A percentile compares a stretch with the other conserved stretches of the same genome.
Conservation (phyloP, 2,888 invertebrate genomes). For the Chrysolina haemoptera region DNA sequence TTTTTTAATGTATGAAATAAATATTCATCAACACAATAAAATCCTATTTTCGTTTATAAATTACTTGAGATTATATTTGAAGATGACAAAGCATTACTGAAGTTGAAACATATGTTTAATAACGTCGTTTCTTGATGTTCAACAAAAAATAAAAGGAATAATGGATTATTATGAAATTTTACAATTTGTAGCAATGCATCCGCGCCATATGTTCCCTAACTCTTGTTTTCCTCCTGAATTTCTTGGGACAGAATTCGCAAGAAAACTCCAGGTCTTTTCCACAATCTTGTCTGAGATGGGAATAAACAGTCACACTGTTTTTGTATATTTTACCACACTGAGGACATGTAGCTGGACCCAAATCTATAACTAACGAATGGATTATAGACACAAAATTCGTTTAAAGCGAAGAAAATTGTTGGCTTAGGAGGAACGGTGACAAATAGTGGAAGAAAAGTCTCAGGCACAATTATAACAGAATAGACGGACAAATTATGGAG, state of each 20-base stretch:
- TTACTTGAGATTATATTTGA: no score
- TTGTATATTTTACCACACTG: constrained; percentile 46
- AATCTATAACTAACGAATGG: constrained; percentile 4
- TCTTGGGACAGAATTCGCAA: constrained; percentile 50
- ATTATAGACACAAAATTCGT: neutral
- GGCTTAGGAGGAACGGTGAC: no score
- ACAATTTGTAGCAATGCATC: constrained; percentile 1
- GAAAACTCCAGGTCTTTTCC: constrained; percentile 55
- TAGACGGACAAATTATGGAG: no score
- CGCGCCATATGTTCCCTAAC: constrained; percentile 31
- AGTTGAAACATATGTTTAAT: no score
- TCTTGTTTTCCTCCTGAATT: constrained; percentile 31
- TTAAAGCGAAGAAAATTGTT: no score
- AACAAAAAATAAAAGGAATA: neutral
- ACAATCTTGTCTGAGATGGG: constrained; percentile 44
- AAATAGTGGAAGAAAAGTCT: no score
- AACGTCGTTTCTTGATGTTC: no score
- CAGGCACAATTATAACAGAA: no score
- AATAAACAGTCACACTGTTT: constrained; percentile 31
- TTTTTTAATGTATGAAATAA: no score
- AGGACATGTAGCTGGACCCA: constrained; percentile 26
- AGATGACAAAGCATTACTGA: no score
- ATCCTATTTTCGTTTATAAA: no score
- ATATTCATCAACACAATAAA: no score
- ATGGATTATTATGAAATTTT: neutral